A percentile compares a stretch with the other conserved stretches of the same genome.
Evolutionary conservation across 2,113 vertebrate species (phyloP).

Genomic region (Anhinga anhinga): DNA sequence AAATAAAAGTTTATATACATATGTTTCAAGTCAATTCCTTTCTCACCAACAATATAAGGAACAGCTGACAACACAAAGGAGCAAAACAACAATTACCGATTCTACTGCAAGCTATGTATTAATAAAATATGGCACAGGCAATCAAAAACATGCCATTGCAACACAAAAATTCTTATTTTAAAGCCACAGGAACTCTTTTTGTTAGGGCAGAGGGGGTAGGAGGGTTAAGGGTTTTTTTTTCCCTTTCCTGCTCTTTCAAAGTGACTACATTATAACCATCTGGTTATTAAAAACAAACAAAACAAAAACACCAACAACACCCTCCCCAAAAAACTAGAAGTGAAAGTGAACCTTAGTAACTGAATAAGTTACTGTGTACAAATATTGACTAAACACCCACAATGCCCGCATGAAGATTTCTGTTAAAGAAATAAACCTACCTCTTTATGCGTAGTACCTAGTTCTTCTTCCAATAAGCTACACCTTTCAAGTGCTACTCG

Average conservation of each 20-base stretch:
- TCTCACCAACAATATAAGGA: background rate
- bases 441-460: constrained; percentile 93
- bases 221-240: background rate
- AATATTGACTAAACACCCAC: background rate
- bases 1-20: background rate
- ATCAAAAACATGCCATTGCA: background rate
- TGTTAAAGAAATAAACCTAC: constrained; percentile 66
- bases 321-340: background rate
- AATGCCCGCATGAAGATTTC: fast-evolving
- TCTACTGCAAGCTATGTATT: background rate
- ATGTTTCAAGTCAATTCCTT: constrained; percentile 1
- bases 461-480: constrained; percentile 90
- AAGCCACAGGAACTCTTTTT: background rate
- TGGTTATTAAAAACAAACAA: no score
- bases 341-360: background rate
- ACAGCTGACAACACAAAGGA: constrained; percentile 11
- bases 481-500: constrained; percentile 95
- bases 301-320: no score
- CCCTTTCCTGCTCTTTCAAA: background rate
- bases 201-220: no score
- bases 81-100: background rate
- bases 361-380: background rate
- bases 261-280: no score
- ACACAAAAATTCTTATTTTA: background rate
- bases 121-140: background rate